Conservation (phyloP, 1,140 invertebrate genomes). For the Drosophila ironensis region DNA sequence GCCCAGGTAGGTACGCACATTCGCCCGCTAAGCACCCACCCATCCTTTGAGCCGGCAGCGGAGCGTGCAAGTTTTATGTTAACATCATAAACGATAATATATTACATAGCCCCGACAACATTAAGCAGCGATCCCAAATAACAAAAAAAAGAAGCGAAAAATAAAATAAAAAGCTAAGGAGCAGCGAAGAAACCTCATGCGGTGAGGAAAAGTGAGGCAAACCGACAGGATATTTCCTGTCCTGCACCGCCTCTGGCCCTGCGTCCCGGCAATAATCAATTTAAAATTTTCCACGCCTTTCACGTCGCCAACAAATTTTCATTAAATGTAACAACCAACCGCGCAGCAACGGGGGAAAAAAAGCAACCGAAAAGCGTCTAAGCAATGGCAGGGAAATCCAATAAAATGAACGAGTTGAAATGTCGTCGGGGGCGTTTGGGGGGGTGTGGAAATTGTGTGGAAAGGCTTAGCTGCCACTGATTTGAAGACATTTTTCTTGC, state of each 20-base stretch:
- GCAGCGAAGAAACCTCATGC: conserved; percentile 21
- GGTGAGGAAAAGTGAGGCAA: conserved; percentile 5
- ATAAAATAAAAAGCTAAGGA: background rate
- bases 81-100: conserved; percentile 73
- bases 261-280: conserved; percentile 59
- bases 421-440: conserved; percentile 16
- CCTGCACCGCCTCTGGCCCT: conserved; percentile 1
- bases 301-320: conserved; percentile 71
- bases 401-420: conserved; percentile 70
- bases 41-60: conserved; percentile 30
- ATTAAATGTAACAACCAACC: conserved; percentile 63
- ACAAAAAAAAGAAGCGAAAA: background rate
- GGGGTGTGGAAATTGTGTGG: conserved; percentile 2
- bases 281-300: conserved; percentile 70
- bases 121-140: conserved; percentile 23
- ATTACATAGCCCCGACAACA: conserved; percentile 60
- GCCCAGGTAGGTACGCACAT: conserved; percentile 12
- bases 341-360: background rate
- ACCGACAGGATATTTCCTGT: conserved; percentile 27
- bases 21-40: conserved; percentile 1
- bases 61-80: conserved; percentile 69
- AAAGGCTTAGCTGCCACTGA: conserved; percentile 52
- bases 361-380: conserved; percentile 14
- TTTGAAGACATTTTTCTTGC: conserved; percentile 69
- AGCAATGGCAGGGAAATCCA: conserved; percentile 49